Percentiles rank a stretch among this genome's conserved stretches.
phyloP scores from a whole-genome alignment of 2,797 vertebrate species.

The Phoebastria nigripes region DNA sequence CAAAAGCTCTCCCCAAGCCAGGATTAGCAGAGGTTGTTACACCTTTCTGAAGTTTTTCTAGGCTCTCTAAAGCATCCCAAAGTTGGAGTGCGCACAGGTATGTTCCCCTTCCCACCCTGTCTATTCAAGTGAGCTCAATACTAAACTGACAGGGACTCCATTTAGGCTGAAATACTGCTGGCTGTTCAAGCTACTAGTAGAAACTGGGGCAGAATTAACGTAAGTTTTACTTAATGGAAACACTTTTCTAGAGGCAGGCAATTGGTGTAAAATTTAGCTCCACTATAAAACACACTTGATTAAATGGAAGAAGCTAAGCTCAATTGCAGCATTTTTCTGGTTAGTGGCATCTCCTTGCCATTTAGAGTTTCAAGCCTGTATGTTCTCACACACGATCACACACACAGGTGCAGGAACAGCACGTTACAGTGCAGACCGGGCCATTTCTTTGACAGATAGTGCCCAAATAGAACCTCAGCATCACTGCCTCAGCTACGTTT shows the following conservation, averaged over 20 bases:
- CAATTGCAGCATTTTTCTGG: neutral
- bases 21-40: neutral
- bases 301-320: neutral
- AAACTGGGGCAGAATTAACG: neutral
- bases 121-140: neutral
- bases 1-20: neutral
- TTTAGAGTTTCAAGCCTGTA: neutral
- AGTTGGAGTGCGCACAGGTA: rapidly evolving
- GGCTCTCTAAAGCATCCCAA: neutral
- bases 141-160: neutral
- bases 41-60: neutral
- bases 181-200: neutral
- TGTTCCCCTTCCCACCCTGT: neutral
- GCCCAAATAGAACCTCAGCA: neutral
- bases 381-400: neutral
- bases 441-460: neutral
- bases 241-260: neutral
- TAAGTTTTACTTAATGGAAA: neutral
- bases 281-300: neutral
- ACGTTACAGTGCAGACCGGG: rapidly evolving
- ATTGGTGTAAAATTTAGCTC: neutral
- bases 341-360: neutral
- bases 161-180: neutral
- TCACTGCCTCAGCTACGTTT: neutral
- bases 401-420: neutral